Base-by-base conservation (phyloP, 1,140 invertebrate species). In the Acromyrmex charruanus region DNA sequence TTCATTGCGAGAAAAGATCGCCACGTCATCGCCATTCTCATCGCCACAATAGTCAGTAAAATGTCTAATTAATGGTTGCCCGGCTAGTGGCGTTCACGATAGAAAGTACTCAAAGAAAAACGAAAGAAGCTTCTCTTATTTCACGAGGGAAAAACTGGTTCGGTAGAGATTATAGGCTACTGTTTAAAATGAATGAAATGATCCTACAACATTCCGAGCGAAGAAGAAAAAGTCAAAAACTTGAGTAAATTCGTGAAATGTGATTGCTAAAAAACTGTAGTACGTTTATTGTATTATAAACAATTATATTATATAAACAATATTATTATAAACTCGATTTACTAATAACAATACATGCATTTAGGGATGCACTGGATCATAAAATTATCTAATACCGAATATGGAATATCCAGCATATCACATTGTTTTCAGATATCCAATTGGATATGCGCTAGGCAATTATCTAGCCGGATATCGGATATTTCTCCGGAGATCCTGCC, bases 21-120 rank as follows among this genome's bases (percentile, higher is more conserved):
- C 88, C 28, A 75, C 87, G 87, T 89, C 88, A 89, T 86, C 87
- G 74, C 72, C 66, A 66, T 86, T 89, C 88, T 86, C 87, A 21
- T 63, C 39, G 82, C 49, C 35, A 89, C 87, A 89, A 89, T 89
- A 61, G 82, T 74, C 87, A 77, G 63, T 89, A 44, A 44, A 44
- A 84, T 75, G 82, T 89, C 88, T 89, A 89, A 89, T 89, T 89
- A 89, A 84, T 61, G 82, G 68, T 86, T 80, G 82, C 88, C 86
- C 72, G 63, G 51, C 21, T 51, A 49, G 66, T 63, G 87, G 86
- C 77, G 55, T 58, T 85, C 68, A 39, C 39, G 72, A 61, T 77
- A 39, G 58, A 82, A 71, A 71, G 39, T 51, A 55, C 25, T 77
- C 16, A 25, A 35, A 59, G n/a, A 51, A 25, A 68, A 63, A 58